Conservation (phyloP, 2,888 invertebrate genomes). For the Gortyna flavago region DNA sequence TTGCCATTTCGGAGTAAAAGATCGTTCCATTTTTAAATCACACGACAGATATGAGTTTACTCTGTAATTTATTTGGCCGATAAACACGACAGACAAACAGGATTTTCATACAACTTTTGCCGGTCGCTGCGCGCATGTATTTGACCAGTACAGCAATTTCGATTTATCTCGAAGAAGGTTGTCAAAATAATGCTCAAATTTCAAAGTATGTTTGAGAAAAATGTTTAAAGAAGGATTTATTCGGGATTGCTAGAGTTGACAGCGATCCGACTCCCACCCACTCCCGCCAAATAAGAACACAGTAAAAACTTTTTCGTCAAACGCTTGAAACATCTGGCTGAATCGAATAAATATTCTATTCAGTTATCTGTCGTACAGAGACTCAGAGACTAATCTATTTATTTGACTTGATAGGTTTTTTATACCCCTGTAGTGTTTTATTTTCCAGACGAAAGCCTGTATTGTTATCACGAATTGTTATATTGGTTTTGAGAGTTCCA, state of each 20-base stretch:
- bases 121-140: too few species aligned
- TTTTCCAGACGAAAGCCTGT: conserved; percentile 10
- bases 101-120: too few species aligned
- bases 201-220: too few species aligned
- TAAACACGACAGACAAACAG: too few species aligned
- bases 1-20: too few species aligned
- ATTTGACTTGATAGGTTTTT: conserved; percentile 52
- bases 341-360: conserved; percentile 48
- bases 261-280: conserved; percentile 21
- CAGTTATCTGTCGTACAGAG: conserved; percentile 8
- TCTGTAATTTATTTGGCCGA: too few species aligned
- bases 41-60: too few species aligned
- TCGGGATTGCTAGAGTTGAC: conserved; percentile 46
- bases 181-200: too few species aligned
- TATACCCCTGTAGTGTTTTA: conserved; percentile 32
- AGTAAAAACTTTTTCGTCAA: conserved; percentile 36
- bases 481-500: neutral
- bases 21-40: too few species aligned
- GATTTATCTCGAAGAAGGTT: too few species aligned
- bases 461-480: neutral
- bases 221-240: conserved; percentile 17
- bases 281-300: conserved; percentile 31
- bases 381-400: conserved; percentile 56
- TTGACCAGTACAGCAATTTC: too few species aligned
- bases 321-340: conserved; percentile 48